A percentile compares a stretch with the other conserved stretches of the same genome.
phyloP scores from a whole-genome alignment of 2,113 vertebrate genomes.

The Paedocypris sp. region DNA sequence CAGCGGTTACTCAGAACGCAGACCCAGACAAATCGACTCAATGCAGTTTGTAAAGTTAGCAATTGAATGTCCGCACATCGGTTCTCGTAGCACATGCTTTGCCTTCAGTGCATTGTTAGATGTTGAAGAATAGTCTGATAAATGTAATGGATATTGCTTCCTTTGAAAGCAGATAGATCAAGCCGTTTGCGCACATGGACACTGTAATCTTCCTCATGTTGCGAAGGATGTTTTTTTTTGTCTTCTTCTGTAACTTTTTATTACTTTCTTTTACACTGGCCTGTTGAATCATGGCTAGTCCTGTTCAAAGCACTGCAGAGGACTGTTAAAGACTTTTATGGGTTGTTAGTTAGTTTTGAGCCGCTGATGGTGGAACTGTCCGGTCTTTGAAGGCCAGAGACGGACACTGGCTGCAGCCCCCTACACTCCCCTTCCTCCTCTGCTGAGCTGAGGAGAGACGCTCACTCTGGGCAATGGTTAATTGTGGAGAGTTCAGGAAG shows the following conservation, averaged over 20 bases:
- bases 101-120: neutral
- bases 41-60: constrained; percentile 6
- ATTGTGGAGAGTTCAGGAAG: constrained; percentile 87
- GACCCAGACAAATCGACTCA: neutral
- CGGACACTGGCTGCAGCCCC: constrained; percentile 22
- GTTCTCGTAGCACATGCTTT: neutral
- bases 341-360: constrained; percentile 51
- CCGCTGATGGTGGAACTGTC: constrained; percentile 35
- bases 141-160: constrained; percentile 19
- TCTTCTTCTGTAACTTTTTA: constrained; percentile 3
- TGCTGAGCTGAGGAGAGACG: constrained; percentile 5
- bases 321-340: constrained; percentile 29
- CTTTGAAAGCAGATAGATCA: constrained; percentile 2
- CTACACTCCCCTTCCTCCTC: neutral
- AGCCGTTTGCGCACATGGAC: neutral
- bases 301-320: constrained; percentile 12
- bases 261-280: constrained; percentile 6
- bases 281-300: constrained; percentile 13
- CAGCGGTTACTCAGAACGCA: neutral
- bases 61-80: constrained; percentile 19
- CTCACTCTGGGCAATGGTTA: constrained; percentile 66
- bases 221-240: neutral
- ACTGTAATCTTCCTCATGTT: neutral
- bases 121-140: neutral
- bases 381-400: neutral